Conservation (phyloP, 35 echinoderm and acorn worm species). For the Heliocidaris tuberculata region DNA sequence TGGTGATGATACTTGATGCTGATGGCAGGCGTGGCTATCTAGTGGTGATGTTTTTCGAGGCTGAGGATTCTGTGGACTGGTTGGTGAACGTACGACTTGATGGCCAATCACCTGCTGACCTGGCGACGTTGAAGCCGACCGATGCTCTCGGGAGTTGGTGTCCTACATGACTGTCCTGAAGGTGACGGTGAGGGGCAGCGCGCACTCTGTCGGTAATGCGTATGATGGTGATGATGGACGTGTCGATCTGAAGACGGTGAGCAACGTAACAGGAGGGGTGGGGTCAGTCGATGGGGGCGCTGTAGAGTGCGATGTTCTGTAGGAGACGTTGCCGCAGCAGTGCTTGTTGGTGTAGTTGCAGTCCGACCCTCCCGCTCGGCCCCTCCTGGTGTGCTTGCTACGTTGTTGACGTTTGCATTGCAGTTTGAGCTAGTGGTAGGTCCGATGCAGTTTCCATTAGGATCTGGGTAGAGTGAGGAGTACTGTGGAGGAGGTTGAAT, state of each 20-base stretch:
- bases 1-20: background rate
- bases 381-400: background rate
- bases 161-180: background rate
- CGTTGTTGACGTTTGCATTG: background rate
- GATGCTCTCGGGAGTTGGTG: background rate
- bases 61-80: background rate
- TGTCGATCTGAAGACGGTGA: conserved; percentile 40
- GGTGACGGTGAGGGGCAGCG: background rate
- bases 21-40: background rate
- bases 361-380: background rate
- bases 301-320: conserved; percentile 27
- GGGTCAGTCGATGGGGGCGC: conserved; percentile 26
- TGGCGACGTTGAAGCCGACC: background rate
- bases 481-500: conserved; percentile 28
- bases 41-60: background rate
- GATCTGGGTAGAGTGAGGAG: conserved; percentile 31
- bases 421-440: background rate
- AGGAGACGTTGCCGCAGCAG: background rate
- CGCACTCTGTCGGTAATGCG: too few species aligned
- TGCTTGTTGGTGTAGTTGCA: conserved; percentile 7
- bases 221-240: conserved; percentile 36
- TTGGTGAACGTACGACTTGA: background rate
- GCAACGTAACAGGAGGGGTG: conserved; percentile 29
- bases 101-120: background rate
- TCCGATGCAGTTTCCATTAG: background rate